Evolutionary conservation across 2,888 invertebrate species (phyloP), one percentile per base, ranked within the genome.

Genomic region (Limnephilus marmoratus): DNA sequence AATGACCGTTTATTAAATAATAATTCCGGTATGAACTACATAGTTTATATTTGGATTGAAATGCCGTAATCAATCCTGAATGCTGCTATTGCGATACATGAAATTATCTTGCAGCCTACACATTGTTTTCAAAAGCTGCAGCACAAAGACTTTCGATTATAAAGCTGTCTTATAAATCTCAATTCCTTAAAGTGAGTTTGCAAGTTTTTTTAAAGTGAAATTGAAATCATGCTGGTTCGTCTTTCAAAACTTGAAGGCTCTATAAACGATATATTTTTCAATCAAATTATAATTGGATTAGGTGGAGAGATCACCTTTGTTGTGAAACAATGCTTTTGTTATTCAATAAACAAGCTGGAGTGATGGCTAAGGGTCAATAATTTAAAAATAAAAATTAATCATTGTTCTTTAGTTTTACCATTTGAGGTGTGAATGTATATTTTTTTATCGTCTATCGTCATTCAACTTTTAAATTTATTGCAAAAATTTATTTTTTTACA

Each of bases 1-100:
- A 68, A 68, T 68, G 53, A 15, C 53, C 13, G 24, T 68, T 68
- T 18, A 68, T 68, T 68, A 68, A 68, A 18, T 68, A 68, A 18
- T 68, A 5, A 68, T 24, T 68, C 53, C 53, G 53, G 53, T 5
- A 18, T 68, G 53, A 68, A 68, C 53, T 68, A 68, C 53, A 68
- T 68, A 68, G 53, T 18, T 37, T 83, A 83, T 83, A 83, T 83
- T 83, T 83, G 83, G 83, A 12, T 37, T 83, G 24, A 37, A 83
- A 83, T 83, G 83, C 15, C 83, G 37, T 83, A 83, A 83, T 83
- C 83, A 11, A 4, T 82, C 18, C 4, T 29, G 12, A 82, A 82
- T 82, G 82, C 53, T 68, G 53, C 53, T 18, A 68, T 68, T 68
- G 53, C 53, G 7, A 68, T 24, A 68, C 53, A 68, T 1, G 18